Conservation (phyloP, 2,797 vertebrate species). For the Podarcis lilfordi region DNA sequence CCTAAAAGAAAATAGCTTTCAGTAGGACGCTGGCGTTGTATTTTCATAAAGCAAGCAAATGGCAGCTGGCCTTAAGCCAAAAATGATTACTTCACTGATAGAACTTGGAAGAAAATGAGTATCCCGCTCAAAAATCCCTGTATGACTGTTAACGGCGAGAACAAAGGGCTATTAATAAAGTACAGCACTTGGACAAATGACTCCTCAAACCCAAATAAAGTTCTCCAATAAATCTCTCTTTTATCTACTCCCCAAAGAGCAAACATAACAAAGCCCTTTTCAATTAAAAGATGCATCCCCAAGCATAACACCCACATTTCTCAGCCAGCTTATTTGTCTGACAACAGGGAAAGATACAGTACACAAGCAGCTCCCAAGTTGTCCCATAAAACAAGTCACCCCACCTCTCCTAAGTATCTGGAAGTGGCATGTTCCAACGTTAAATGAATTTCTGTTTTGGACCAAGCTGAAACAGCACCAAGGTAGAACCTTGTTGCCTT, state of each 20-base stretch:
- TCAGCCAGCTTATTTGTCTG: constrained; percentile 64
- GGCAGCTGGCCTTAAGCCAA: constrained; percentile 78
- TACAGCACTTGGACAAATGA: constrained; percentile 73
- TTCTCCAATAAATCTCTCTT: constrained; percentile 72
- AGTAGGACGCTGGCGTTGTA: constrained; percentile 72
- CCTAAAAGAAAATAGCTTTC: constrained; percentile 75
- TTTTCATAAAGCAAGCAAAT: constrained; percentile 83
- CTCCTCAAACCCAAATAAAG: constrained; percentile 72
- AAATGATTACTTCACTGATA: constrained; percentile 81
- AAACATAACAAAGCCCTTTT: constrained; percentile 72
- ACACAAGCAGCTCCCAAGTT: constrained; percentile 59
- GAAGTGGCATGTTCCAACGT: constrained; percentile 58
- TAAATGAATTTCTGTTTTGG: constrained; percentile 55
- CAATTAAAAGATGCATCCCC: constrained; percentile 77
- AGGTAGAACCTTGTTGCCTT: constrained; percentile 52
- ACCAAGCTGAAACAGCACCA: constrained; percentile 64
- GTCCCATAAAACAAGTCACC: constrained; percentile 65
- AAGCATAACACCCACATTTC: constrained; percentile 68
- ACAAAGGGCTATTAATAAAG: constrained; percentile 80
- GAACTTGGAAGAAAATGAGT: constrained; percentile 79
- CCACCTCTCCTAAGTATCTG: constrained; percentile 74
- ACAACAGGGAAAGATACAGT: constrained; percentile 61
- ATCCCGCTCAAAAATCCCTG: constrained; percentile 74
- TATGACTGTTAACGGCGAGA: constrained; percentile 75
- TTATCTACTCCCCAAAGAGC: constrained; percentile 71